Percentiles rank a stretch among this genome's conserved stretches.
phyloP scores from a whole-genome alignment of 92 coral and sea anemone genomes.

The Zoanthus sociatus region DNA sequence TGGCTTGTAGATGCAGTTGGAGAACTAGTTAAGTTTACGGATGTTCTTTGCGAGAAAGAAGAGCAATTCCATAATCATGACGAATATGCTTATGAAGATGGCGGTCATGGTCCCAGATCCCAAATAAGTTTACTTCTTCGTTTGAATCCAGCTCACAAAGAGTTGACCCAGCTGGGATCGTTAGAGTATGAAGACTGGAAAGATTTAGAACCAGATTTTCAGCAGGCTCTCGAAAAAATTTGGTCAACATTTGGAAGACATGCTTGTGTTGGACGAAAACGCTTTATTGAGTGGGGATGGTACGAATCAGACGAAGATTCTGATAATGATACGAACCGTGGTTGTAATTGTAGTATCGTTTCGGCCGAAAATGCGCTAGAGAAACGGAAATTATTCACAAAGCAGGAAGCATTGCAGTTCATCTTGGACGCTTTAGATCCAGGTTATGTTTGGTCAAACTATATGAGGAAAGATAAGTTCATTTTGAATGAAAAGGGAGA shows the following conservation, averaged over 20 bases:
- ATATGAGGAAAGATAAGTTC: constrained; percentile 17
- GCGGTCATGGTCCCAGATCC: constrained; percentile 28
- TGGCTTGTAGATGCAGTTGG: constrained; percentile 61
- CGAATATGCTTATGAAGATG: background rate
- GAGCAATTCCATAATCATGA: background rate
- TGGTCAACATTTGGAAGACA: constrained; percentile 41
- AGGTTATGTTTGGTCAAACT: background rate
- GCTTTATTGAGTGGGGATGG: constrained; percentile 25
- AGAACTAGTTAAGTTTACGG: background rate
- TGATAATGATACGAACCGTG: constrained; percentile 10
- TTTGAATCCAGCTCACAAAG: constrained; percentile 5
- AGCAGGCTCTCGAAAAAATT: background rate
- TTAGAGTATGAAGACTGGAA: background rate
- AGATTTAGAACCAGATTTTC: constrained; percentile 12
- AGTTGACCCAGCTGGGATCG: background rate
- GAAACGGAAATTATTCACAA: constrained; percentile 10
- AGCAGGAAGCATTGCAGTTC: constrained; percentile 1
- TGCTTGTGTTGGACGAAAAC: constrained; percentile 28
- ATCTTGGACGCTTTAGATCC: constrained; percentile 26
- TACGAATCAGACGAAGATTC: constrained; percentile 27
- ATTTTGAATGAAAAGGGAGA: constrained; percentile 31
- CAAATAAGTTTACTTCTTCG: constrained; percentile 26
- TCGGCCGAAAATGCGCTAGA: background rate
- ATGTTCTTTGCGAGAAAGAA: constrained; percentile 3
- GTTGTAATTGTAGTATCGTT: background rate